Conservation (phyloP, 2,888 invertebrate species). For the Tinea semifulvella region DNA sequence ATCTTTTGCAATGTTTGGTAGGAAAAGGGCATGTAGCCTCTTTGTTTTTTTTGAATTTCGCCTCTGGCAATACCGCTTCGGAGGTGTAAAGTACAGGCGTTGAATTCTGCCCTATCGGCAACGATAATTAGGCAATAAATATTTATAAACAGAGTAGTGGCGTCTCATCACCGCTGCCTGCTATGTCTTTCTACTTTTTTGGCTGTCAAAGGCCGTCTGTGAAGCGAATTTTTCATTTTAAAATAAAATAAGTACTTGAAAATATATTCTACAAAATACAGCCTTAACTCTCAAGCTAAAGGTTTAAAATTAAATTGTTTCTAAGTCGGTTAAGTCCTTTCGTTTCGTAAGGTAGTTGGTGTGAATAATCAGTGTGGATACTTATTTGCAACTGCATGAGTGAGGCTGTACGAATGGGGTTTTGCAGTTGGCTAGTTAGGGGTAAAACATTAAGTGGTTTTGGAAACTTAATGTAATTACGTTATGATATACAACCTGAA, state of each 20-base stretch:
- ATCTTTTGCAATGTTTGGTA: conserved; percentile 15
- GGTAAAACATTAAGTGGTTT: conserved; percentile 19
- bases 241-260: neutral
- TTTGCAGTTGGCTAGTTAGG: conserved; percentile 36
- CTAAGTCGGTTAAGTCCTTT: neutral
- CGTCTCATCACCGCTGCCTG: conserved; percentile 35
- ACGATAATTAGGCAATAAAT: conserved; percentile 58
- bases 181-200: conserved; percentile 27
- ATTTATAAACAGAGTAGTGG: conserved; percentile 51
- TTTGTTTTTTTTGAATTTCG: conserved; percentile 22
- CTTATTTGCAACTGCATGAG: conserved; percentile 38
- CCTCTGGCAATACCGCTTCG: conserved; percentile 37
- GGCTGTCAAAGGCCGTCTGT: conserved; percentile 34
- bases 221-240: conserved; percentile 17
- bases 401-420: conserved; percentile 34
- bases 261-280: conserved; percentile 15
- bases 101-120: conserved; percentile 19
- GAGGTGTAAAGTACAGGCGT: conserved; percentile 39
- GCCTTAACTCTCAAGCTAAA: conserved; percentile 20
- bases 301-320: conserved; percentile 14
- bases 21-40: conserved; percentile 6
- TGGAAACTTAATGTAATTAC: too few species aligned
- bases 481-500: too few species aligned
- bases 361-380: conserved; percentile 40
- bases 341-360: conserved; percentile 20